Evolutionary conservation across 2,113 vertebrate species (phyloP).

Genomic region (Sebastes fasciatus): DNA sequence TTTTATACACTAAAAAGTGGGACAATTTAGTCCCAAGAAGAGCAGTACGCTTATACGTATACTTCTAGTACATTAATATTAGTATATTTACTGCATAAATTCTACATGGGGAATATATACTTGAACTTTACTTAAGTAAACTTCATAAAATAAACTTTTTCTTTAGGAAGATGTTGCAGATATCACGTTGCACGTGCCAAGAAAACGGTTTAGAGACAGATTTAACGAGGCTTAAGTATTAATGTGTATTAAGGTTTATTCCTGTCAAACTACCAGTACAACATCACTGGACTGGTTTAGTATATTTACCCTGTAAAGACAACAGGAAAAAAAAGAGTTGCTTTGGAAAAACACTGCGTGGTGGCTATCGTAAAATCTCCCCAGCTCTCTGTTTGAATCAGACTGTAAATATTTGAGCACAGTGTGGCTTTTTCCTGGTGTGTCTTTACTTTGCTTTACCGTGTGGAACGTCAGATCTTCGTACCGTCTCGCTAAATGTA

Average conservation of each 20-base stretch:
- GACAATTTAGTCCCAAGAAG: no score
- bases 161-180: slow-evolving; percentile 34
- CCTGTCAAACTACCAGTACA: slow-evolving; percentile 32
- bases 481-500: slow-evolving; percentile 30
- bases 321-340: slow-evolving; percentile 1
- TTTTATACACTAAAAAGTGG: no score
- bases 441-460: slow-evolving; percentile 38
- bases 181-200: slow-evolving; percentile 35
- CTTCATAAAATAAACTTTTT: no score
- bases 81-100: no score
- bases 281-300: slow-evolving; percentile 5
- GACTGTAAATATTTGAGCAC: slow-evolving; percentile 71
- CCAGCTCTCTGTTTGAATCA: slow-evolving; percentile 37
- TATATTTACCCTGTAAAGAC: slow-evolving; percentile 37
- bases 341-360: slow-evolving; percentile 37
- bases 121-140: no score
- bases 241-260: slow-evolving; percentile 23
- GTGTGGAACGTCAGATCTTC: slow-evolving; percentile 21
- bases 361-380: slow-evolving; percentile 41
- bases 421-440: slow-evolving; percentile 26
- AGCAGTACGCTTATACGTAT: no score
- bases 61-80: no score
- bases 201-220: slow-evolving; percentile 52
- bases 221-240: slow-evolving; percentile 46
- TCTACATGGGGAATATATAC: no score